These are phyloP conservation scores for Camponotus floridanus DNA, from an alignment of 1,140 invertebrate genomes.

Conservation along the genomic window DNA sequence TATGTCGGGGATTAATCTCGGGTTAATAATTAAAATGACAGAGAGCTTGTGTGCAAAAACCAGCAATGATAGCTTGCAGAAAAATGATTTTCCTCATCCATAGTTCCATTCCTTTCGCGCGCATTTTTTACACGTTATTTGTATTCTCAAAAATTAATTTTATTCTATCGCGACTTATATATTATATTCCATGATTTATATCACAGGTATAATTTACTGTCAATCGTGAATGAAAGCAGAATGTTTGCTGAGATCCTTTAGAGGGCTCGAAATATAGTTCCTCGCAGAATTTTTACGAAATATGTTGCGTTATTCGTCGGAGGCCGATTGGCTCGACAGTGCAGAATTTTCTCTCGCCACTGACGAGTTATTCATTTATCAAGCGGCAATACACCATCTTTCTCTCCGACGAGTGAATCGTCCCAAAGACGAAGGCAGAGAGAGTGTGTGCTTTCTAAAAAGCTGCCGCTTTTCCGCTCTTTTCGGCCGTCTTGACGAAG, in stretches of 20 bases:
- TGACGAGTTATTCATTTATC: conserved; percentile 73
- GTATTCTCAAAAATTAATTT: neutral
- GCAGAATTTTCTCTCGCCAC: conserved; percentile 16
- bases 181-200: neutral
- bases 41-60: neutral
- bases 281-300: conserved; percentile 31
- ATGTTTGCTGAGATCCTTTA: neutral
- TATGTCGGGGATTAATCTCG: conserved; percentile 39
- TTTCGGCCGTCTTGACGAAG: conserved; percentile 73
- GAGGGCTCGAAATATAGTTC: neutral
- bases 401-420: conserved; percentile 69
- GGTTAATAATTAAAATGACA: conserved; percentile 50
- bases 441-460: conserved; percentile 73
- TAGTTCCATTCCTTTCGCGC: neutral
- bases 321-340: conserved; percentile 43
- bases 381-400: conserved; percentile 70
- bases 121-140: neutral
- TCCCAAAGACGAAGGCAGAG: conserved; percentile 63
- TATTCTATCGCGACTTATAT: neutral
- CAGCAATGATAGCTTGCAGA: neutral
- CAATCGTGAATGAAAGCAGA: neutral
- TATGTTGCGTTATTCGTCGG: conserved; percentile 45
- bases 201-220: neutral
- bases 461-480: conserved; percentile 68
- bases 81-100: neutral